Conservation (phyloP, 2,888 invertebrate genomes). For the Lacanobia oleracea region DNA sequence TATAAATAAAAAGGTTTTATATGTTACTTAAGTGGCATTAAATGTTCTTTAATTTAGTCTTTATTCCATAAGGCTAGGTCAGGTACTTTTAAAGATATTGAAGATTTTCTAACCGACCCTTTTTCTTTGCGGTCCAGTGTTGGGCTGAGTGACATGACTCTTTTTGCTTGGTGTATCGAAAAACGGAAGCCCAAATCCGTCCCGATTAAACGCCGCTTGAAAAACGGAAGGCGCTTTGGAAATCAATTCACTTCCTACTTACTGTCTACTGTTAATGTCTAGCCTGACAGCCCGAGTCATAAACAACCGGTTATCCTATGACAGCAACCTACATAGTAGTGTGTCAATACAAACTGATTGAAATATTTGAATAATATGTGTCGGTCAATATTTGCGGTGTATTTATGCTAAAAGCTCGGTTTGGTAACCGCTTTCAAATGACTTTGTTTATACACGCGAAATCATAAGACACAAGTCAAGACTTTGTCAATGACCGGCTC, state of each 20-base stretch:
- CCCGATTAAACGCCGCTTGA: not conserved
- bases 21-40: no score
- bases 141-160: not conserved
- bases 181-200: not conserved
- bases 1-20: no score
- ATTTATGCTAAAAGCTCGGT: not conserved
- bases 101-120: no score
- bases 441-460: conserved; percentile 1
- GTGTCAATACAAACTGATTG: not conserved
- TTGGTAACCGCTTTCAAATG: not conserved
- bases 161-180: not conserved
- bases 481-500: no score
- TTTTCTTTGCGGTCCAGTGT: not conserved
- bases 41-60: no score
- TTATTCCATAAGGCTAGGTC: no score
- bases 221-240: conserved; percentile 3
- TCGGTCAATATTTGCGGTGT: conserved; percentile 45
- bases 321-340: conserved; percentile 5
- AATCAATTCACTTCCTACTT: conserved; percentile 16
- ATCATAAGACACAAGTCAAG: no score
- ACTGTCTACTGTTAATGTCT: conserved; percentile 9
- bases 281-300: not conserved
- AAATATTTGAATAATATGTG: conserved; percentile 17
- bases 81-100: no score
- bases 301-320: conserved; percentile 28